These are phyloP conservation scores for Carcharodon carcharias DNA, from an alignment of 2,797 vertebrate species.

Conservation along the genomic window DNA sequence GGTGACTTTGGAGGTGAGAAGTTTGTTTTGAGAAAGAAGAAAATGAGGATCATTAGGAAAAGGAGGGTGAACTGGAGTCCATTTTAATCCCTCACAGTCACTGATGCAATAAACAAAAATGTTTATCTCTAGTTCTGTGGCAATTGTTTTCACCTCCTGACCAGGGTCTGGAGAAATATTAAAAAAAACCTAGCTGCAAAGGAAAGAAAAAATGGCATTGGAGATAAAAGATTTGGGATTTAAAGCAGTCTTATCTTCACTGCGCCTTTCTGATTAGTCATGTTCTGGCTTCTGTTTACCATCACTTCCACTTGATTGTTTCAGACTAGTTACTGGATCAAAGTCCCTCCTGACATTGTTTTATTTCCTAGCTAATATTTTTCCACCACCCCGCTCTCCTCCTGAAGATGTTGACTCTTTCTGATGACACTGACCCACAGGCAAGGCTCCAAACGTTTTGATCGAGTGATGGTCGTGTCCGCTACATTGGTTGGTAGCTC, in stretches of 20 bases:
- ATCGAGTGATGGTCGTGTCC: background rate
- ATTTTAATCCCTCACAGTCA: background rate
- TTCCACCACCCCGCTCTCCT: background rate
- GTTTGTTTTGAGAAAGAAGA: background rate
- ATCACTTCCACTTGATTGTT: background rate
- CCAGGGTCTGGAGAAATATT: background rate
- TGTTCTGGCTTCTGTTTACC: background rate
- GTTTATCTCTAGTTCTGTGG: background rate
- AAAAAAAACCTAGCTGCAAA: background rate
- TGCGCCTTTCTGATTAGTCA: background rate
- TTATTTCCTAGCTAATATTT: background rate
- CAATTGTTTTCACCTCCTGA: slow-evolving; percentile 6
- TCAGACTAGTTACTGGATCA: background rate
- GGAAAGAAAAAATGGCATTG: background rate
- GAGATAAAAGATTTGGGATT: background rate
- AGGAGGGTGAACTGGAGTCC: background rate
- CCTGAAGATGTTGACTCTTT: background rate
- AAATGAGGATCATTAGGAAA: background rate
- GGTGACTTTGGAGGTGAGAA: background rate
- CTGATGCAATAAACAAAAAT: background rate
- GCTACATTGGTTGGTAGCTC: background rate
- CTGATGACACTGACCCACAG: background rate
- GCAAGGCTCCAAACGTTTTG: background rate
- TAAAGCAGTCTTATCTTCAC: background rate
- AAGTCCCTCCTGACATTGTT: background rate